phyloP scores from a whole-genome alignment of 2,113 vertebrate species.

The Pungitius pungitius region DNA sequence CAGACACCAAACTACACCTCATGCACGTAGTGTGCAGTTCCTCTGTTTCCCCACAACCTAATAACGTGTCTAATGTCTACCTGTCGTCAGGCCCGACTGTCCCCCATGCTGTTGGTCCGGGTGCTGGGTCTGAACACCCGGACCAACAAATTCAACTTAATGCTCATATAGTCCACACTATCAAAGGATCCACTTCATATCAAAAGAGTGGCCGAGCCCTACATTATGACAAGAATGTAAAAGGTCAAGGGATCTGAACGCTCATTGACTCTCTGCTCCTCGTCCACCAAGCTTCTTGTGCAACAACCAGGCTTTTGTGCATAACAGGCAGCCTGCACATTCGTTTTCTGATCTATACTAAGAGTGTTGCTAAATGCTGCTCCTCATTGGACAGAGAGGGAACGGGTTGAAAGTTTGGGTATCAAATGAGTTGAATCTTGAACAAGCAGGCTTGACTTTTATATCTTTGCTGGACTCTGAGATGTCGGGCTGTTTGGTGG shows the following conservation, averaged over 20 bases:
- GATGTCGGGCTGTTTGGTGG: neutral
- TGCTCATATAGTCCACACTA: no score
- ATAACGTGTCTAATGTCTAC: conserved; percentile 29
- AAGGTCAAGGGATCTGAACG: conserved; percentile 8
- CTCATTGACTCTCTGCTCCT: neutral
- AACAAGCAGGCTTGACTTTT: neutral
- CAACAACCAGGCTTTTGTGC: neutral
- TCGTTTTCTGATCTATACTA: neutral
- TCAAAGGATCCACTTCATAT: no score
- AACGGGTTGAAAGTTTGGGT: neutral
- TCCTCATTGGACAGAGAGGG: neutral
- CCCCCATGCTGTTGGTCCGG: conserved; percentile 14
- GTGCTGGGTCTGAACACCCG: neutral
- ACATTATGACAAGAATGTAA: conserved; percentile 11
- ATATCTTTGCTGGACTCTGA: neutral
- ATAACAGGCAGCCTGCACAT: no score
- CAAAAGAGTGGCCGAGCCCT: no score
- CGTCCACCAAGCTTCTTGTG: neutral
- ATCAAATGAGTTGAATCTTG: neutral
- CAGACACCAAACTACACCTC: neutral
- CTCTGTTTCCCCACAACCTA: conserved; percentile 3
- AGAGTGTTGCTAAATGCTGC: neutral
- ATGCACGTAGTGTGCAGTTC: neutral
- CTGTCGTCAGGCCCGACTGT: neutral
- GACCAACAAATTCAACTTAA: no score